Conservation (phyloP, 1,140 invertebrate species). For the Hyles vespertilio region DNA sequence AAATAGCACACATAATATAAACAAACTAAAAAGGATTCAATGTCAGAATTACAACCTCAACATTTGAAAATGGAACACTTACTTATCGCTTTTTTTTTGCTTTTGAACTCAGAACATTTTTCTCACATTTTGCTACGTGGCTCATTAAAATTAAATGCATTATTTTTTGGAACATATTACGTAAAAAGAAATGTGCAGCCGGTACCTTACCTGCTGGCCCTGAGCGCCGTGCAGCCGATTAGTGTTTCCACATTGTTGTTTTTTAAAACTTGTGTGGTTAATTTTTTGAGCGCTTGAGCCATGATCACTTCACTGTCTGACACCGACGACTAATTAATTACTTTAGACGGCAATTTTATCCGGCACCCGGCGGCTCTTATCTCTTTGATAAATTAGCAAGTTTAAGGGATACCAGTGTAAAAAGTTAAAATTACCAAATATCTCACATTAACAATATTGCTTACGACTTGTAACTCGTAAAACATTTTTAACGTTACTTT, state of each 20-base stretch:
- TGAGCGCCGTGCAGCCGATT: conserved; percentile 30
- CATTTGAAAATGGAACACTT: too few relatives aligned
- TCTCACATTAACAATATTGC: neutral
- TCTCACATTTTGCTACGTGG: too few relatives aligned
- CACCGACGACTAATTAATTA: conserved; percentile 19
- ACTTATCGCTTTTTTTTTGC: too few relatives aligned
- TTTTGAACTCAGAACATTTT: too few relatives aligned
- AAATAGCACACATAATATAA: too few relatives aligned
- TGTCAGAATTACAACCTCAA: too few relatives aligned
- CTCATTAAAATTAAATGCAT: too few relatives aligned
- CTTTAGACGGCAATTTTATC: neutral
- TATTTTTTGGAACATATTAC: conserved; percentile 30
- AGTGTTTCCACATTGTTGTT: conserved; percentile 52
- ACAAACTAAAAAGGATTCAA: too few relatives aligned
- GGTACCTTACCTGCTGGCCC: conserved; percentile 57
- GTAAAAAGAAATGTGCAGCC: conserved; percentile 46
- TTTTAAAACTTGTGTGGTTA: conserved; percentile 52
- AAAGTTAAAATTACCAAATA: neutral
- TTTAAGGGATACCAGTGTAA: neutral
- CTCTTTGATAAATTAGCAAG: conserved; percentile 4
- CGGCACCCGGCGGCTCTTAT: conserved; percentile 8
- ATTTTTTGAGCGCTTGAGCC: conserved; percentile 55
- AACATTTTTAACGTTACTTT: neutral
- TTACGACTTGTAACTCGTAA: neutral
- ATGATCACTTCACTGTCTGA: conserved; percentile 35